A percentile compares a stretch with the other conserved stretches of the same genome.
Conservation (phyloP, 2,797 vertebrate genomes). For the Hyperoplus lanceolatus region DNA sequence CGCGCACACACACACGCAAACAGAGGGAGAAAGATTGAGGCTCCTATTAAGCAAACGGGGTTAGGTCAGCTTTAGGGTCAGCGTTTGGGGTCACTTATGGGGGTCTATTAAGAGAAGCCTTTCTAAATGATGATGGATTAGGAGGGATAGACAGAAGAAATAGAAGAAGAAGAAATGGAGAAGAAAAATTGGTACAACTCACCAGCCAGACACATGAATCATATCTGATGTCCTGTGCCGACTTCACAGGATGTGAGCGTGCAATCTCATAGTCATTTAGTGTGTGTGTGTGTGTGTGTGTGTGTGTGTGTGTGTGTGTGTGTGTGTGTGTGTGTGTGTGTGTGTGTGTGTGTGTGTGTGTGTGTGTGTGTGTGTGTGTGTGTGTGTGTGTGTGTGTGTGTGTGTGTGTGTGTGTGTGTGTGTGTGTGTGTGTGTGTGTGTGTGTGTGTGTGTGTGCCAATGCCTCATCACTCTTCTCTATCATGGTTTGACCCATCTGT, state of each 20-base stretch:
- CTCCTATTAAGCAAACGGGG: constrained; percentile 22
- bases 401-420: not conserved
- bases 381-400: constrained; percentile 6
- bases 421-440: constrained; percentile 4
- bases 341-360: not conserved
- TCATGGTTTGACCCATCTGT: constrained; percentile 14
- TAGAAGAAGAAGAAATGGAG: not conserved
- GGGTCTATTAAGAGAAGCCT: constrained; percentile 13
- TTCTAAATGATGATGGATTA: constrained; percentile 54
- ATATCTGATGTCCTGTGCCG: constrained; percentile 50
- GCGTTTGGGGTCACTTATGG: constrained; percentile 24
- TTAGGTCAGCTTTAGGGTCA: constrained; percentile 62
- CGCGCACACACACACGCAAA: constrained; percentile 12
- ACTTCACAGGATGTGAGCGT: constrained; percentile 42
- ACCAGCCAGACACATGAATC: constrained; percentile 34
- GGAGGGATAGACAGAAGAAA: constrained; percentile 29
- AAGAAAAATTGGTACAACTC: constrained; percentile 4
- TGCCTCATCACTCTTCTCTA: constrained; percentile 31
- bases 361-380: constrained; percentile 2
- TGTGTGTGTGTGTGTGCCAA: constrained; percentile 17
- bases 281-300: constrained; percentile 3
- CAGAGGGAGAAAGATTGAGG: constrained; percentile 21
- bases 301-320: constrained; percentile 11
- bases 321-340: constrained; percentile 6
- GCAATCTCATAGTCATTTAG: constrained; percentile 10